Evolutionary conservation across 2,113 vertebrate species (phyloP).

Genomic region (Chauna torquata): DNA sequence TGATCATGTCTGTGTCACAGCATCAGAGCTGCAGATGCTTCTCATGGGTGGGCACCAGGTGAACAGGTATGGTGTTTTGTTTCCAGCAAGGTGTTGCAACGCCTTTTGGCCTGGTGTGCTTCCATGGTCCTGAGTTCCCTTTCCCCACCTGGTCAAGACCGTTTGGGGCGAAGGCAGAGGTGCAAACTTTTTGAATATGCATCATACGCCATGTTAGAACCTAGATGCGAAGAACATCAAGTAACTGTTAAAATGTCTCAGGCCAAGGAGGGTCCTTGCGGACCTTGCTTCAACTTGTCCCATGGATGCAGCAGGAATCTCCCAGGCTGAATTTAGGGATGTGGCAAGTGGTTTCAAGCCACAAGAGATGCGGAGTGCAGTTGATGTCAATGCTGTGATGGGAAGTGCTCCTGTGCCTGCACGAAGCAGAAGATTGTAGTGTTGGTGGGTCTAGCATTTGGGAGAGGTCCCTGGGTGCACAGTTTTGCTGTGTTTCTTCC

Average conservation of each 20-base stretch:
- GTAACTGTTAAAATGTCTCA: not conserved
- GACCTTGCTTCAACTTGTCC: not conserved
- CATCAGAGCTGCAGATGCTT: not conserved
- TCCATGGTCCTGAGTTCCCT: not conserved
- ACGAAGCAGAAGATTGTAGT: accelerated
- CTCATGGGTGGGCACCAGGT: not conserved
- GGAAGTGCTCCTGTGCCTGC: not conserved
- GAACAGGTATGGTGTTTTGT: not conserved
- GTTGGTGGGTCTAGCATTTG: not conserved
- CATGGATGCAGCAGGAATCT: not conserved
- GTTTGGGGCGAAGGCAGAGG: not conserved
- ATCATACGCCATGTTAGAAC: accelerated
- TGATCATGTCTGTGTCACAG: not conserved
- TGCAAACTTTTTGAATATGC: not conserved
- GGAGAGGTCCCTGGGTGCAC: not conserved
- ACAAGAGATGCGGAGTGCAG: not conserved
- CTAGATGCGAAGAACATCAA: not conserved
- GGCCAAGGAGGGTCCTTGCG: not conserved
- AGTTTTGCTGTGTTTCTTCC: not conserved
- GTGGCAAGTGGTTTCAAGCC: not conserved
- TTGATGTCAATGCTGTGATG: not conserved
- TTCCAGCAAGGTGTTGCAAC: not conserved
- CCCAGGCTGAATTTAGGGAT: not conserved
- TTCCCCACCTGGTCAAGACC: not conserved
- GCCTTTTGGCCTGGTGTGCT: not conserved